phyloP scores from a whole-genome alignment of 2,888 invertebrate species.

The Tipula helvola region DNA sequence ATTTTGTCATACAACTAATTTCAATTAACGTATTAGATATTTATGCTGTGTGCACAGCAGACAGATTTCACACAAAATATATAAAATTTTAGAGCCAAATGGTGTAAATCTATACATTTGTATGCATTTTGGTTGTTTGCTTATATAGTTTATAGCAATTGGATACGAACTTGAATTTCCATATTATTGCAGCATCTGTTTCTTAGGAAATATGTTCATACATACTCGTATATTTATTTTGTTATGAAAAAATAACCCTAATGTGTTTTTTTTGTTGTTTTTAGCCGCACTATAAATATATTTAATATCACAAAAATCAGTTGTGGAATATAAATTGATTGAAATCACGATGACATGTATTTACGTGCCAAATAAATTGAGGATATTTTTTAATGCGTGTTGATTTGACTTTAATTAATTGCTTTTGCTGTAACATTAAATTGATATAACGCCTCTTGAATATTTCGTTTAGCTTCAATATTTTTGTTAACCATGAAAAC shows the following conservation, averaged over 20 bases:
- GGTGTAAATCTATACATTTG: neutral
- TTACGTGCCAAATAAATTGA: neutral
- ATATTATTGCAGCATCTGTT: neutral
- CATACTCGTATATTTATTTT: neutral
- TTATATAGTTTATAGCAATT: neutral
- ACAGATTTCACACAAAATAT: neutral
- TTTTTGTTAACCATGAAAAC: no score
- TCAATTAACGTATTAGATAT: neutral
- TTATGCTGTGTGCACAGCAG: neutral
- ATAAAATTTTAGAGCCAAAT: neutral
- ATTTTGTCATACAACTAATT: neutral
- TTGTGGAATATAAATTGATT: neutral
- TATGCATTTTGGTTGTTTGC: neutral
- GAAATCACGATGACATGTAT: neutral
- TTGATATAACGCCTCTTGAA: no score
- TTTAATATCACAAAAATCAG: neutral
- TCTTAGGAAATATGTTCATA: neutral
- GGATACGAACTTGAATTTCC: neutral
- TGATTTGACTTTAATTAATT: neutral
- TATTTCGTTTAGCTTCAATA: no score
- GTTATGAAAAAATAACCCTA: neutral
- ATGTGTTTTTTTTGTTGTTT: neutral
- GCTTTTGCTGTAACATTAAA: no score
- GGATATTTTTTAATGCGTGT: neutral
- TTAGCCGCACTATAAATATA: neutral